Base-by-base conservation (phyloP, 2,888 invertebrate genomes). In the Blomia tropicalis region DNA sequence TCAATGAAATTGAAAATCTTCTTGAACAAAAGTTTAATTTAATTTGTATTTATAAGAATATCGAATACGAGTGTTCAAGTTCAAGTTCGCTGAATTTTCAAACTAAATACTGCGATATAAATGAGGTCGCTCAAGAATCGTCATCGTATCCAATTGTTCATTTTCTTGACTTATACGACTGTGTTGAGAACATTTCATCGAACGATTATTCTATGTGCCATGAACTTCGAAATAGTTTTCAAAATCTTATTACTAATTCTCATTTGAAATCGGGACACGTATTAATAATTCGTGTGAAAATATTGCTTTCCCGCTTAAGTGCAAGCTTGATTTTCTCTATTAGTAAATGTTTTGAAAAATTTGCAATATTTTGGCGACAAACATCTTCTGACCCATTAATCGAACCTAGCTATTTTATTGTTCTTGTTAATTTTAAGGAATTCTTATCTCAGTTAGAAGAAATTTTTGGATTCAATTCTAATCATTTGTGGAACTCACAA, bases 161-260 rank as follows among this genome's bases (percentile, higher is more conserved):
- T 56, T 4, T 56, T 56, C 17, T 56, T 11, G 30, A 2, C 29
- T 2, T 31, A 19, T 29, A 30, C 25, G 3, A 23, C 2, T 7
- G 17, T 4, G 29, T 22, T 11, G 2, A 11, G 11, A n/a, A 2
- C 14, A 56, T 56, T 29, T 14, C 25, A 14, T 29, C 56, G 29
- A 56, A 56, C 29, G 56, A 56, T 56, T 56, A 30, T 56, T n/a
- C 25, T 19, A 3, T 36, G 17, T 56, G 31, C 23, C 31, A 19
- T 2, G 2, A n/a, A 4, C 56, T 56, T 2, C 7, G 27, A 27
- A 27, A 47, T 27, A 47, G n/a, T 47, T 47, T 47, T 47, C 14
- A 7, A 14, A 7, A 22, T 47, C n/a, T 47, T 11, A 22, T 47
- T 27, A 27, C 7, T 25, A 47, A 47, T 19, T 11, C 7, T 7